Conservation (phyloP, 2,113 vertebrate species). For the Myiopsitta monachus region DNA sequence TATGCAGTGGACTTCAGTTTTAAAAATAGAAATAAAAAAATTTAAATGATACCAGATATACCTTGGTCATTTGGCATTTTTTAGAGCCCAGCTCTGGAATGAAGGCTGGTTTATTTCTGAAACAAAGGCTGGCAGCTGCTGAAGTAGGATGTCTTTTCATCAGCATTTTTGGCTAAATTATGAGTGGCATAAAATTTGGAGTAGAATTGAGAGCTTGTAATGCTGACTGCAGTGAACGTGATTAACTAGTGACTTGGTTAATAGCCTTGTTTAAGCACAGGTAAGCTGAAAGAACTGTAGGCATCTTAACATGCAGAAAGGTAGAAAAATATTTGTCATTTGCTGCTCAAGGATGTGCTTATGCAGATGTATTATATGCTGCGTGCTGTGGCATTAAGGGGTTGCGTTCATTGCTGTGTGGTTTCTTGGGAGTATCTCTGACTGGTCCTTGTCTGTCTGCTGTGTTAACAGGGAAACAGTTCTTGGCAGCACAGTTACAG, state of each 20-base stretch:
- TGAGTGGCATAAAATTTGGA: background rate
- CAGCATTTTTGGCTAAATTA: background rate
- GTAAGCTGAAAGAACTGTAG: background rate
- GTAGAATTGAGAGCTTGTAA: background rate
- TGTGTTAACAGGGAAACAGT: background rate
- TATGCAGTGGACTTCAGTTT: background rate
- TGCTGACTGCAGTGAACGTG: background rate
- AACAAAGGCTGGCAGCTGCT: background rate
- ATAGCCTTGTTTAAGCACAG: background rate
- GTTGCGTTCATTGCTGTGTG: background rate
- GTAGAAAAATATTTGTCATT: background rate
- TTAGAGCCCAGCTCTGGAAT: background rate
- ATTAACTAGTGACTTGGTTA: background rate
- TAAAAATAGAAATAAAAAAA: background rate
- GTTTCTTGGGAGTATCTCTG: background rate
- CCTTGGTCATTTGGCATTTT: background rate
- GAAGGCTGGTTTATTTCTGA: background rate
- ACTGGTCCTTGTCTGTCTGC: background rate
- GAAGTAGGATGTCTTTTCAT: background rate
- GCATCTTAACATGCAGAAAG: background rate
- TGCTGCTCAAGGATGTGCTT: background rate
- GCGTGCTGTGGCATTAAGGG: accelerated
- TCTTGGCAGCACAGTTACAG: background rate
- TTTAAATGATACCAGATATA: background rate
- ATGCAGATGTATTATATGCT: accelerated